Evolutionary conservation across 2,888 invertebrate species (phyloP), one percentile per base, ranked within the genome.

Genomic region (Phalera bucephala): DNA sequence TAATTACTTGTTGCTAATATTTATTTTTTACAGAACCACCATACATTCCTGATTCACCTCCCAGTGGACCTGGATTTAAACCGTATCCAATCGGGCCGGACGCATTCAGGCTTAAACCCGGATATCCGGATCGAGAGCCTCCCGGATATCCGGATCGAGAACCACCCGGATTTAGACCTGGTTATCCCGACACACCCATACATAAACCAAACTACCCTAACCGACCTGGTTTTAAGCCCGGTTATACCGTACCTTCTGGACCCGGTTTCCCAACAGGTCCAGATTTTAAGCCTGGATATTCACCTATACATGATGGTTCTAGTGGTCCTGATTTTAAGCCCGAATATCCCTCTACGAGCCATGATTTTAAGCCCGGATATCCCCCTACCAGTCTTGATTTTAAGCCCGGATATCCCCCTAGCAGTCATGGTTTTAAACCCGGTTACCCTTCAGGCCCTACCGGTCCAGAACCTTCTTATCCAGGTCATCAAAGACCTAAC

Each of bases 1-100:
- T n/a, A n/a, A n/a, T n/a, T n/a, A n/a, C n/a, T n/a, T n/a, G n/a
- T n/a, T n/a, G n/a, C n/a, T n/a, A n/a, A n/a, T n/a, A n/a, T n/a
- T n/a, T n/a, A n/a, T 8, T 31, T 32, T 44, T 63, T 49, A 2
- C 69, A 81, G 83, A 71, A 17, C 40, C 54, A 39, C 51, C 65
- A 0, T 78, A 69, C 38, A 63, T 68, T 26, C 58, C 75, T 1
- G 60, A 53, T n/a, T 80, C 74, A 7, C 71, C 70, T 30, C 62
- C 69, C 2, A 64, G 50, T 11, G 65, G 61, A n/a, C 59, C 67
- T 3, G 54, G 47, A 0, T 69, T 47, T 25, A 65, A 60, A 33
- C 63, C 61, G 0, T 40, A 47, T 3, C 14, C 46, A 15, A 40
- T 50, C 7, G 40, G 54, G 19, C 20, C 46, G 3, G 40, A 46